Conservation (phyloP, 2,888 invertebrate species). For the Trachelus stipa region DNA sequence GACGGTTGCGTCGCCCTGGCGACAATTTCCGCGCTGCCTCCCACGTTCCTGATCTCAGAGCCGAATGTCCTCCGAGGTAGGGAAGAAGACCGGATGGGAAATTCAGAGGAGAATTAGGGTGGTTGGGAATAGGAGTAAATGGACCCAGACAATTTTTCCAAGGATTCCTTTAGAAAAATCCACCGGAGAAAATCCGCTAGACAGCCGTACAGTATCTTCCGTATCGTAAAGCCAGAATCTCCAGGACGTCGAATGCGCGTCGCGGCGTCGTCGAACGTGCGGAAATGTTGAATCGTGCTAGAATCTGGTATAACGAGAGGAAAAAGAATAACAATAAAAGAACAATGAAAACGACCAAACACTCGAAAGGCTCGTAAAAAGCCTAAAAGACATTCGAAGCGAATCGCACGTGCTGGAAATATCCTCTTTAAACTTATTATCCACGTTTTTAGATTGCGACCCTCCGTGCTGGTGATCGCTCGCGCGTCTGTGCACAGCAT, state of each 20-base stretch:
- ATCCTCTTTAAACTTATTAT: conserved; percentile 37
- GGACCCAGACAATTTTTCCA: neutral
- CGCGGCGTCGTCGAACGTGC: neutral
- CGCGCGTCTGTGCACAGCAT: too few species aligned
- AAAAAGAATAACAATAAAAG: neutral
- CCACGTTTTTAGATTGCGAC: neutral
- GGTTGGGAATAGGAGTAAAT: neutral
- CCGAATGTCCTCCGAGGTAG: neutral
- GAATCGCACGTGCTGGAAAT: conserved; percentile 40
- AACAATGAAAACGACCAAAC: neutral
- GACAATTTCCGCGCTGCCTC: neutral
- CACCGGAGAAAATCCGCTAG: neutral
- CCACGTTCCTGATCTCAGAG: neutral
- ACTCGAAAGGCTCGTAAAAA: neutral
- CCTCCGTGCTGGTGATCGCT: neutral
- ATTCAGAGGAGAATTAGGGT: neutral
- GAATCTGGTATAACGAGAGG: neutral
- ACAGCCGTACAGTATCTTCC: conserved; percentile 22
- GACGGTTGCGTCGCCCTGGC: neutral
- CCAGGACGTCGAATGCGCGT: conserved; percentile 13
- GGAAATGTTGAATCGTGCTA: neutral
- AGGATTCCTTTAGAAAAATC: neutral
- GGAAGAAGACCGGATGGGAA: neutral
- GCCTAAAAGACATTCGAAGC: conserved; percentile 42
- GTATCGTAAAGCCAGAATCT: conserved; percentile 34